phyloP scores from a whole-genome alignment of 37 sponge, comb jelly and placozoan genomes.

The Beroe forskalii region DNA sequence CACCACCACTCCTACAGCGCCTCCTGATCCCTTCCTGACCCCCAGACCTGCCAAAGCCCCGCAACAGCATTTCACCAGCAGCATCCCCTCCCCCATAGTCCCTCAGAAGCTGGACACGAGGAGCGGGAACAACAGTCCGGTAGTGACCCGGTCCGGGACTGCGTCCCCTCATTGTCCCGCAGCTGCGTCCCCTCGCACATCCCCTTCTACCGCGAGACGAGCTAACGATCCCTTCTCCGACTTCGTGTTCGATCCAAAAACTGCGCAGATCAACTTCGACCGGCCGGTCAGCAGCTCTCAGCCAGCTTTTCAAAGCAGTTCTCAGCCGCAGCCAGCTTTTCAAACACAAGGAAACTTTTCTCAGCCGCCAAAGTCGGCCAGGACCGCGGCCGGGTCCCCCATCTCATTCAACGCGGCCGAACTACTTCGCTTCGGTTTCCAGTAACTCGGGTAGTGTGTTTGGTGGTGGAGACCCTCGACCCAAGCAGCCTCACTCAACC shows the following conservation, averaged over 20 bases:
- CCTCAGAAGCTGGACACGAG: background rate
- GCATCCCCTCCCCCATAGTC: slow-evolving; percentile 1
- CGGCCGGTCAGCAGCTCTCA: background rate
- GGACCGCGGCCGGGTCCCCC: background rate
- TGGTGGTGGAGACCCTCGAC: slow-evolving; percentile 23
- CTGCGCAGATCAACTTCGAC: slow-evolving; percentile 28
- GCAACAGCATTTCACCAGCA: background rate
- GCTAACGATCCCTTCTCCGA: slow-evolving; percentile 43
- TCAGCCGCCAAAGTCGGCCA: background rate
- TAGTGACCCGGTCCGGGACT: background rate
- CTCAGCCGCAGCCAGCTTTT: background rate
- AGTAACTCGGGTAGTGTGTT: slow-evolving; percentile 9
- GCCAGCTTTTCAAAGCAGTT: no score
- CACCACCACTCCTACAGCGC: background rate
- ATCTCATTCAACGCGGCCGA: background rate
- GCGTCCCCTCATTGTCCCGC: background rate
- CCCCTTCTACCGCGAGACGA: background rate
- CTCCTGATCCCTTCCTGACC: slow-evolving; percentile 18
- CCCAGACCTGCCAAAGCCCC: background rate
- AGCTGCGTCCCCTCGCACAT: background rate
- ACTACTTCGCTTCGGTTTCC: slow-evolving; percentile 17
- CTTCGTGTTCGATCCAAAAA: slow-evolving; percentile 7
- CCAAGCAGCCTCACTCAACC: slow-evolving; percentile 2
- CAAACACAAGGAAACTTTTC: background rate
- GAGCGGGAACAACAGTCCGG: slow-evolving; percentile 37